These are phyloP conservation scores for Drosophila ogumai DNA, from an alignment of 1,140 invertebrate genomes.

Conservation along the genomic window DNA sequence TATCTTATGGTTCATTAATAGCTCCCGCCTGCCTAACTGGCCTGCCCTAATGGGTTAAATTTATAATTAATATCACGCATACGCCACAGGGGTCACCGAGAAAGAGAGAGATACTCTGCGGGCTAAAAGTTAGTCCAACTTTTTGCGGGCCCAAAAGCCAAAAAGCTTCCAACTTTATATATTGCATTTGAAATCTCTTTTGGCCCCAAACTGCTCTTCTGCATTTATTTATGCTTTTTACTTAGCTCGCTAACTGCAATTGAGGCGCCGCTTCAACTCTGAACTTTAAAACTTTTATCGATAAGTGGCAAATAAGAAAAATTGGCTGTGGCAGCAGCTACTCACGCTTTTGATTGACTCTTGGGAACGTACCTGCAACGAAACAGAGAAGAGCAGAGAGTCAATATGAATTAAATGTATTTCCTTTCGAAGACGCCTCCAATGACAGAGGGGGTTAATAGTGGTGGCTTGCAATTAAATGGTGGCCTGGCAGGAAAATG, in stretches of 20 bases:
- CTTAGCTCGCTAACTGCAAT: slow-evolving; percentile 30
- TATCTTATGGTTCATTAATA: slow-evolving; percentile 43
- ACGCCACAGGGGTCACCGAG: slow-evolving; percentile 29
- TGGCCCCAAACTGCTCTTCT: slow-evolving; percentile 13
- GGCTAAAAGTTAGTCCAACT: slow-evolving; percentile 11
- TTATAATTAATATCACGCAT: slow-evolving; percentile 55
- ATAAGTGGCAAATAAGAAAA: slow-evolving; percentile 70
- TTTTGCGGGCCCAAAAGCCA: slow-evolving; percentile 11
- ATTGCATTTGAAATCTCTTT: slow-evolving; percentile 26
- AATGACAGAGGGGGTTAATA: slow-evolving; percentile 20
- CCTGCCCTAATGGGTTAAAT: slow-evolving; percentile 23
- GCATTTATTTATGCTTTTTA: slow-evolving; percentile 29
- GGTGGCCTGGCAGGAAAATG: slow-evolving; percentile 12
- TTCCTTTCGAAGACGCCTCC: not conserved
- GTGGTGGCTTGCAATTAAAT: slow-evolving; percentile 33
- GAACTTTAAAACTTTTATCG: slow-evolving; percentile 65
- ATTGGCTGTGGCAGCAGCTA: slow-evolving; percentile 60
- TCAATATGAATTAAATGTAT: slow-evolving; percentile 55
- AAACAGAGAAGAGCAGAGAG: slow-evolving; percentile 33
- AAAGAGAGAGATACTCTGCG: not conserved
- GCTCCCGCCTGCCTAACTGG: not conserved
- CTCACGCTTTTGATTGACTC: slow-evolving; percentile 69
- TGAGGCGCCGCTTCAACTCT: slow-evolving; percentile 50
- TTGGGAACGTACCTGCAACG: slow-evolving; percentile 76
- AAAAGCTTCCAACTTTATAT: slow-evolving; percentile 21